Evolutionary conservation across 92 coral and sea anemone genomes (phyloP).

Genomic region (Palythoa grandiflora): DNA sequence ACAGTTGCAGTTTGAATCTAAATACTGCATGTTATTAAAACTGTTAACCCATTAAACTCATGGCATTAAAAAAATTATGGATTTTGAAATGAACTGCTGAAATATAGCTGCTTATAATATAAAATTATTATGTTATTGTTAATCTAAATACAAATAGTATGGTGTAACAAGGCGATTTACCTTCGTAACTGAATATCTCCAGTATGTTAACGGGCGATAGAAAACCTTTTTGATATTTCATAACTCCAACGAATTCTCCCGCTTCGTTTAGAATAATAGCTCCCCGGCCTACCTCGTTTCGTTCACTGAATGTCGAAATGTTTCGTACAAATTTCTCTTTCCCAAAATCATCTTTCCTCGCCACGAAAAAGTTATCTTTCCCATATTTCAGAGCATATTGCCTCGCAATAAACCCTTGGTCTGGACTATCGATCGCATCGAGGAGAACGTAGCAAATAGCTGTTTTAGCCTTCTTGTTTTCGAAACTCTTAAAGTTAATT

Average conservation of each 20-base stretch:
- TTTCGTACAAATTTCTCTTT: not conserved
- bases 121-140: not conserved
- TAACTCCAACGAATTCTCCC: conserved; percentile 10
- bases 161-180: not conserved
- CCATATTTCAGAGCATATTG: conserved; percentile 15
- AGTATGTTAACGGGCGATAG: not conserved
- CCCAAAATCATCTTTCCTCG: not conserved
- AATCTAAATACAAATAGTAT: not conserved
- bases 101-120: not conserved
- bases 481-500: conserved; percentile 5
- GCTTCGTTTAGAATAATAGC: conserved; percentile 6
- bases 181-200: not conserved
- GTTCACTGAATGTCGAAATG: not conserved
- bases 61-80: not conserved
- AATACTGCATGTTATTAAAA: too few relatives aligned
- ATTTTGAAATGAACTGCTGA: not conserved
- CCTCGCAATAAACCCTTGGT: conserved; percentile 27
- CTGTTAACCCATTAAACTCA: not conserved
- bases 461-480: not conserved
- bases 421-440: conserved; percentile 34
- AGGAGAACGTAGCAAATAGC: conserved; percentile 23
- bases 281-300: not conserved
- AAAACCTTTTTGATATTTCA: not conserved
- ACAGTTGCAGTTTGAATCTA: too few relatives aligned
- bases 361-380: not conserved